phyloP scores from a whole-genome alignment of 1,140 invertebrate species.

The Drosophila virilis region DNA sequence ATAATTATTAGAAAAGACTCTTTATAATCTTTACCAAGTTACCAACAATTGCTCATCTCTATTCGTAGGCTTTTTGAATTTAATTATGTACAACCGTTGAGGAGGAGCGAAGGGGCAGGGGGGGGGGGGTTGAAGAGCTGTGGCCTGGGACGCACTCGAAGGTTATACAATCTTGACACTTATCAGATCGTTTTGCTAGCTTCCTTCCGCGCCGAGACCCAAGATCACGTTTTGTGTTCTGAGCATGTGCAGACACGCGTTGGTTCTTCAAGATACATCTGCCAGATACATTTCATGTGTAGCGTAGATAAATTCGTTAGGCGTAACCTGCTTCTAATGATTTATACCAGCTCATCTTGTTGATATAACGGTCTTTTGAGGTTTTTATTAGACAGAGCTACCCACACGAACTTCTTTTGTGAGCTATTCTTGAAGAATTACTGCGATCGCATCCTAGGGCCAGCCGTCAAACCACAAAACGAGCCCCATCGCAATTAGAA shows the following conservation, averaged over 20 bases:
- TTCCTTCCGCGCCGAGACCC: constrained; percentile 60
- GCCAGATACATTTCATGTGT: constrained; percentile 78
- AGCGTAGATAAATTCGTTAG: constrained; percentile 71
- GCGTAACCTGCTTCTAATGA: constrained; percentile 77
- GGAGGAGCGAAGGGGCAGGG: not conserved
- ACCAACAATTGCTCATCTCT: constrained; percentile 27
- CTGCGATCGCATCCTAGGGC: constrained; percentile 45
- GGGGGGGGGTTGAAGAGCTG: not conserved
- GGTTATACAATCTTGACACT: constrained; percentile 80
- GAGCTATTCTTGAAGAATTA: constrained; percentile 41
- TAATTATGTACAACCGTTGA: constrained; percentile 59
- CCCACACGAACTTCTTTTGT: constrained; percentile 55
- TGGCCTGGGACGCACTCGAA: constrained; percentile 59
- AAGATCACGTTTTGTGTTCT: constrained; percentile 56
- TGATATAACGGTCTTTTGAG: constrained; percentile 71
- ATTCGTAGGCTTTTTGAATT: constrained; percentile 41
- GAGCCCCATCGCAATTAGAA: constrained; percentile 64
- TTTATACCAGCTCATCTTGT: constrained; percentile 60
- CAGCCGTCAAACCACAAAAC: constrained; percentile 35
- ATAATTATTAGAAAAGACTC: too few species aligned
- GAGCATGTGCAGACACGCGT: constrained; percentile 74
- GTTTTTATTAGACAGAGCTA: constrained; percentile 37
- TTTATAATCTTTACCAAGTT: too few species aligned
- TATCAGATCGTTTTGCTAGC: constrained; percentile 76
- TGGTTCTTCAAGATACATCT: constrained; percentile 65